phyloP scores from a whole-genome alignment of 2,113 vertebrate genomes.

The Rhinogobius similis region DNA sequence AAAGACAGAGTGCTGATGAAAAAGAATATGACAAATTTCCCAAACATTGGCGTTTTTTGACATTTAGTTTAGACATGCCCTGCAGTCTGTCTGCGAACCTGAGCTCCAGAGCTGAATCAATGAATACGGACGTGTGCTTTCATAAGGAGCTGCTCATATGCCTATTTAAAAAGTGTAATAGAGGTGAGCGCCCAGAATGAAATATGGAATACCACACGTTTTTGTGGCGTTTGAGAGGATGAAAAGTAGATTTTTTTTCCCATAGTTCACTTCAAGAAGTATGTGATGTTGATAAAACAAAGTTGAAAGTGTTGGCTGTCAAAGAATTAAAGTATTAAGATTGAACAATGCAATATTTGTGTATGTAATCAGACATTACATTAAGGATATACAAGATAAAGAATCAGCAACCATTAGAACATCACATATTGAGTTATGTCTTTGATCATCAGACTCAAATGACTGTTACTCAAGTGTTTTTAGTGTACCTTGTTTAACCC shows the following conservation, averaged over 20 bases:
- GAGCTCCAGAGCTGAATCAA: conserved; percentile 1
- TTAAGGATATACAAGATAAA: not conserved
- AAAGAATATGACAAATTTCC: not conserved
- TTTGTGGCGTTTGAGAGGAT: not conserved
- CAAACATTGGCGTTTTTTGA: conserved; percentile 5
- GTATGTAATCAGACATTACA: no score
- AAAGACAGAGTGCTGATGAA: not conserved
- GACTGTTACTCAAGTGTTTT: no score
- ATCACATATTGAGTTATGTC: no score
- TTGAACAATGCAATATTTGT: not conserved
- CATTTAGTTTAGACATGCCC: conserved; percentile 6
- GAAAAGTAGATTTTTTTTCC: not conserved
- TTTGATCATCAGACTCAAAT: no score
- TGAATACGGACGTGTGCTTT: conserved; percentile 1
- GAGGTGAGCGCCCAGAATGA: not conserved
- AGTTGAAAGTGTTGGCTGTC: not conserved
- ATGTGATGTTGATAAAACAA: not conserved
- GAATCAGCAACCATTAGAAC: no score
- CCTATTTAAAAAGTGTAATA: conserved; percentile 10
- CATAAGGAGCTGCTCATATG: not conserved
- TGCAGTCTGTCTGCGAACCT: conserved; percentile 3
- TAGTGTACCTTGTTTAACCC: no score
- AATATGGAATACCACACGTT: conserved; percentile 1
- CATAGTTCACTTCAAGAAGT: not conserved
- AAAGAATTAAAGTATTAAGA: not conserved